Base-by-base conservation (phyloP, 2,888 invertebrate genomes). In the Endomychus coccineus region DNA sequence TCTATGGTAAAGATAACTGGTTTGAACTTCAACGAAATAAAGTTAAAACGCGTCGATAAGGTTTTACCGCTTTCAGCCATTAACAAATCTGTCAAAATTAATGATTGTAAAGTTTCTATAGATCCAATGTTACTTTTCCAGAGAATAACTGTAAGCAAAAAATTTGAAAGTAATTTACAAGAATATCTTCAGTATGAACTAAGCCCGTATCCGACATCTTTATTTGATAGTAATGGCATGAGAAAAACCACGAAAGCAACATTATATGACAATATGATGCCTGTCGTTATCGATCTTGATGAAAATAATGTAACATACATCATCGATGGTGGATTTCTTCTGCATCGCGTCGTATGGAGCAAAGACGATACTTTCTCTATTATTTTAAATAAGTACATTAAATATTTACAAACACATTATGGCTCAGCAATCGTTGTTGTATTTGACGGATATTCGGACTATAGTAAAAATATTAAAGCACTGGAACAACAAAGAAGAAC, bases 381-480 rank as follows among this genome's bases (percentile, higher is more conserved):
- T 32, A 32, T 55, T 40, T 43, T 49, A 27, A 34, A 49, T 37
- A 54, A 44, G 42, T 54, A 51, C 33, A 30, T 51, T 27, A 45
- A 52, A 4, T 56, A 54, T 45, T 41, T 42, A 32, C 38, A 29
- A 39, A 38, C 43, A 30, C 46, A 57, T 51, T 57, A 47, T 41
- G 40, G 51, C 16, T 34, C 36, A 41, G 16, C 21, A 21, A 49
- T 46, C 36, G 35, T 51, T 54, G 50, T 56, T 46, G 52, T 56
- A 52, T 58, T 59, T 50, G 55, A 57, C 42, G 56, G 54, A 43
- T 57, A 58, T 43, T 51, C 52, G 11, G 25, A 58, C 46, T 47
- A 51, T 34, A 52, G 44, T 51, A 56, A 55, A 44, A 58, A 58
- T 37, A 55, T 56, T 29, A 59, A 62, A 61, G 51, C 58, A 44